Evolutionary conservation across 2,113 vertebrate genomes (phyloP), one percentile per base, ranked within the genome.

Genomic region (Miniopterus natalensis): DNA sequence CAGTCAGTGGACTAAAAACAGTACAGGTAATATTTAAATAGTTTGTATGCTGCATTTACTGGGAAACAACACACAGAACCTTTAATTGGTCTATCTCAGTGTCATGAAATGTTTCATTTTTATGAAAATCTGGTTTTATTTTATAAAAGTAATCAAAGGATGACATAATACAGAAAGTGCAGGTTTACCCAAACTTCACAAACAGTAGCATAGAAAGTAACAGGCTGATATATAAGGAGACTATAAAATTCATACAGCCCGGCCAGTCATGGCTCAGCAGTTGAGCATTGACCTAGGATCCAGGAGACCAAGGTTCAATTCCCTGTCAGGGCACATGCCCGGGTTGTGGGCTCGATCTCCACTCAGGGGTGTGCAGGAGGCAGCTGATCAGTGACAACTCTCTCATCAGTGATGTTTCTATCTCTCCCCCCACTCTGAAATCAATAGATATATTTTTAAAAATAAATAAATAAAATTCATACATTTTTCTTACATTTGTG

Each of bases 81-180:
- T 91, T 57, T 49, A 79, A 85, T 0, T 71, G 31, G 14, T 75
- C 40, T 63, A 17, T 84, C 49, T 84, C 23, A 5, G 27, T 71
- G 12, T 73, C 27, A 77, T 47, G 23, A 89, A 71, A 80, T 91
- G 13, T 31, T 73, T 45, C 20, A 61, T 84, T 89, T 79, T 92
- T 11, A 86, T 27, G 42, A 92, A 80, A 93, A 80, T 27, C 18
- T 49, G 49, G 20, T 94, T 73, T 84, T 13, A 79, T 73, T 83
- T 90, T 87, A 90, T 83, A 81, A 87, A 83, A 93, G 70, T 85
- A 80, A 85, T 79, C 53, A 74, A 75, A 85, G 23, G 27, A 13
- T 79, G 27, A 88, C 42, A 40, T 88, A 83, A 77, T 8, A 51
- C 9, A 71, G 11, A 75, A 93, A 85, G 21, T 5, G 63, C 53